Conservation (phyloP, 2,797 vertebrate species). For the Neosilurus mollespiculum region DNA sequence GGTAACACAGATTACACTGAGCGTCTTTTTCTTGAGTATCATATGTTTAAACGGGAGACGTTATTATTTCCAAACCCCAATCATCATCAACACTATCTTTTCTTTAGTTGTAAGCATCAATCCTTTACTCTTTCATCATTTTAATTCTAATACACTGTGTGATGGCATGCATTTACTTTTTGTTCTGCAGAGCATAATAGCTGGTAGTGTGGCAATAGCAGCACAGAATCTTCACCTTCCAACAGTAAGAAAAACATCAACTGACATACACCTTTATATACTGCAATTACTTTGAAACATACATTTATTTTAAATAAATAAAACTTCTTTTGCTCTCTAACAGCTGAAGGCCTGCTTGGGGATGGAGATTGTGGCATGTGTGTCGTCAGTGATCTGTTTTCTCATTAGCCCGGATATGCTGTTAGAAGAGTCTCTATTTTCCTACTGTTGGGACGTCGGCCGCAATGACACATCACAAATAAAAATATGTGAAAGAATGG, state of each 20-base stretch:
- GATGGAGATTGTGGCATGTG: slow-evolving; percentile 45
- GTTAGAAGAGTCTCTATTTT: rapidly evolving
- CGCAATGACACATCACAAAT: rapidly evolving
- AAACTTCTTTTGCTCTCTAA: neutral
- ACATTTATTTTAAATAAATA: neutral
- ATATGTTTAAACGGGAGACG: neutral
- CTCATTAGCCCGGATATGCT: rapidly evolving
- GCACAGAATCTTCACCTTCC: slow-evolving; percentile 65
- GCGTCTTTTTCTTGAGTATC: slow-evolving; percentile 12
- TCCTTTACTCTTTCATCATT: neutral
- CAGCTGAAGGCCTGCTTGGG: slow-evolving; percentile 56
- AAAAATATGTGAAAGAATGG: rapidly evolving
- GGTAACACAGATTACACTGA: slow-evolving; percentile 51
- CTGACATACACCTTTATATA: neutral
- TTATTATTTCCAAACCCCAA: rapidly evolving
- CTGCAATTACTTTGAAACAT: neutral
- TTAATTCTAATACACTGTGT: neutral
- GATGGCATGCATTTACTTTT: slow-evolving; percentile 7
- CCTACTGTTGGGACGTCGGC: rapidly evolving
- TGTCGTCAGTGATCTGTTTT: neutral
- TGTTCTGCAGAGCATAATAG: slow-evolving; percentile 46
- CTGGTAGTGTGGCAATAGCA: slow-evolving; percentile 63
- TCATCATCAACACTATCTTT: neutral
- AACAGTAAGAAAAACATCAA: slow-evolving; percentile 45
- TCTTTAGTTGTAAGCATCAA: slow-evolving; percentile 32